Base-by-base conservation (phyloP, 2,113 vertebrate genomes). In the Chionis minor region DNA sequence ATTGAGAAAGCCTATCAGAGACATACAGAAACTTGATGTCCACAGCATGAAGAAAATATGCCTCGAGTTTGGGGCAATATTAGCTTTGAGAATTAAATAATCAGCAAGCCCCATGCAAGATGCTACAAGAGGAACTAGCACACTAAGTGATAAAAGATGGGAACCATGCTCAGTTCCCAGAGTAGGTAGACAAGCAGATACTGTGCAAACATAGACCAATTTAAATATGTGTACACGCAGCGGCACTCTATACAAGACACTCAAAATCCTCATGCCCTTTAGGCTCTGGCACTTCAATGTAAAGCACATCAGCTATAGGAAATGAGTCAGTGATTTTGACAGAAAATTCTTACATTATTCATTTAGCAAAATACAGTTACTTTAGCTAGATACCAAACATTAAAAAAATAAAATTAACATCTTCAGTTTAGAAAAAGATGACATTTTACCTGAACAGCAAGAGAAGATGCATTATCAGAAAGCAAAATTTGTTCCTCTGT, bases 401-500 rank as follows among this genome's bases (percentile, higher is more conserved):
- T 67, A 1, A 59, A 88, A 77, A 88, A 75, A 51, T 61, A 55
- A 30, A 93, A 67, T 88, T 86, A 94, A 66, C 23, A 88, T 67
- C 23, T 91, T 90, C 73, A 75, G 80, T 73, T 96, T 63, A 88
- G 55, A 94, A 97, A 97, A 96, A 92, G 8, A 95, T 52, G 47
- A 49, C 20, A 16, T 38, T 96, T 98, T 98, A 99, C 99, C 99
- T 99, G 99, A 89, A 99, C 99, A 96, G 99, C 99, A 80, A 99
- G 98, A 82, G 99, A 99, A 73, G 99, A 99, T 62, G 99, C 99
- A 95, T 99, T 99, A 93, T 99, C 99, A 96, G 99, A 99, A 96
- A 99, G 99, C 90, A 99, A 98, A 97, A 99, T 99, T 96, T 99
- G 99, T 93, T 99, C 99, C 55, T 99, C 99, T 99, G 98, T 96